Conservation (phyloP, 92 coral and sea anemone species). For the Scolanthus callimorphus region DNA sequence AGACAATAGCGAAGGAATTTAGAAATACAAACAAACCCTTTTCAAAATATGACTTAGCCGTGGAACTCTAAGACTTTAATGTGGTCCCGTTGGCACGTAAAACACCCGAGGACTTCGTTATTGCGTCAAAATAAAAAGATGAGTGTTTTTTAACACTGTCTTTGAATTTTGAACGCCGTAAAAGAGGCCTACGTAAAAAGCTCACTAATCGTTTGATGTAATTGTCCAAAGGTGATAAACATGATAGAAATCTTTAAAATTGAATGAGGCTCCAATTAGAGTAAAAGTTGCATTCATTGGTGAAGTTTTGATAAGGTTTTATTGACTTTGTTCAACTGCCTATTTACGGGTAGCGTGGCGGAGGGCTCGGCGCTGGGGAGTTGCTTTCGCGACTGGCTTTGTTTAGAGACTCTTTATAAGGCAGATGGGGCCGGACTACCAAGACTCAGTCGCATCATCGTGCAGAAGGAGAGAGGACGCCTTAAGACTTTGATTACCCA, state of each 20-base stretch:
- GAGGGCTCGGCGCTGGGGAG: slow-evolving; percentile 50
- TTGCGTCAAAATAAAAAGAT: no score
- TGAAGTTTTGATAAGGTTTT: slow-evolving; percentile 30
- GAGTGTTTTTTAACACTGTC: no score
- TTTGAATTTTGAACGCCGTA: no score
- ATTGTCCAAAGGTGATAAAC: neutral
- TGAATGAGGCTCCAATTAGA: slow-evolving; percentile 52
- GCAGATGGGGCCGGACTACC: slow-evolving; percentile 43
- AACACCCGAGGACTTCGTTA: no score
- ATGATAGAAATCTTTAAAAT: slow-evolving; percentile 15
- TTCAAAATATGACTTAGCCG: neutral
- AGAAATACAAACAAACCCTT: neutral
- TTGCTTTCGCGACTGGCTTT: slow-evolving; percentile 30
- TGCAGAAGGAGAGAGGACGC: no score
- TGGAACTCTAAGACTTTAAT: neutral
- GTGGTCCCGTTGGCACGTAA: no score
- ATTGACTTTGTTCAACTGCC: slow-evolving; percentile 55
- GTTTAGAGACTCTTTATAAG: slow-evolving; percentile 65
- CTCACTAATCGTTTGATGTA: no score
- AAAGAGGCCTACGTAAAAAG: no score
- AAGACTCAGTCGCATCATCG: neutral
- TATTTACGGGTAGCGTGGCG: slow-evolving; percentile 61
- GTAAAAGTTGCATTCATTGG: slow-evolving; percentile 17
- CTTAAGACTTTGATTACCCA: neutral
- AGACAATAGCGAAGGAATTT: neutral